These are phyloP conservation scores for Drosophila virilis DNA, from an alignment of 1,140 invertebrate genomes.

Conservation along the genomic window DNA sequence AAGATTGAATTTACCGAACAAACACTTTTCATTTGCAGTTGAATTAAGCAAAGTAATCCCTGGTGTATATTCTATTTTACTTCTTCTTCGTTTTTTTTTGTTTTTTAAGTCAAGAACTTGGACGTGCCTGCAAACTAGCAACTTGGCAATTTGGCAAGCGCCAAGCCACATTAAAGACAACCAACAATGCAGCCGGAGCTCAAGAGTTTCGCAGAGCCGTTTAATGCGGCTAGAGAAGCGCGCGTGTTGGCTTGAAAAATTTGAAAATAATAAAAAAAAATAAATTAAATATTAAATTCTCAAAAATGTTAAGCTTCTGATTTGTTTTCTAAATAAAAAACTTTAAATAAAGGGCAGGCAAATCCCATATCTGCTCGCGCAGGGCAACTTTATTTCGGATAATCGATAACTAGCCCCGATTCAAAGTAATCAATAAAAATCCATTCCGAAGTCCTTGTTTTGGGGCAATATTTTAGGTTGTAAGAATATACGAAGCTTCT, in stretches of 20 bases:
- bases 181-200: constrained; percentile 13
- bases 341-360: too few relatives aligned
- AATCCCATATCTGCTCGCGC: too few relatives aligned
- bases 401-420: too few relatives aligned
- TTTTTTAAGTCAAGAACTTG: constrained; percentile 23
- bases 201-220: neutral
- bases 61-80: constrained; percentile 54
- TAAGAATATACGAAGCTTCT: too few relatives aligned
- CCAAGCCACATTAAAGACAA: constrained; percentile 45
- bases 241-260: neutral
- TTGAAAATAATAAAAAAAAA: neutral
- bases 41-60: constrained; percentile 82
- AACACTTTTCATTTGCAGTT: constrained; percentile 82
- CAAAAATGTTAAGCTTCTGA: neutral
- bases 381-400: too few relatives aligned
- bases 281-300: neutral
- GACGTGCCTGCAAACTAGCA: constrained; percentile 35
- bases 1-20: constrained; percentile 82
- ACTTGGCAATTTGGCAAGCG: constrained; percentile 30
- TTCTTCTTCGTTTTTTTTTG: neutral
- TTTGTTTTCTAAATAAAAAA: too few relatives aligned
- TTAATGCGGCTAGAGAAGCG: constrained; percentile 5
- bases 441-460: too few relatives aligned
- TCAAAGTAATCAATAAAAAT: too few relatives aligned
- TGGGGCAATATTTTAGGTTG: too few relatives aligned